These are phyloP conservation scores for Anorthoa munda DNA, from an alignment of 2,888 invertebrate genomes.

Conservation along the genomic window DNA sequence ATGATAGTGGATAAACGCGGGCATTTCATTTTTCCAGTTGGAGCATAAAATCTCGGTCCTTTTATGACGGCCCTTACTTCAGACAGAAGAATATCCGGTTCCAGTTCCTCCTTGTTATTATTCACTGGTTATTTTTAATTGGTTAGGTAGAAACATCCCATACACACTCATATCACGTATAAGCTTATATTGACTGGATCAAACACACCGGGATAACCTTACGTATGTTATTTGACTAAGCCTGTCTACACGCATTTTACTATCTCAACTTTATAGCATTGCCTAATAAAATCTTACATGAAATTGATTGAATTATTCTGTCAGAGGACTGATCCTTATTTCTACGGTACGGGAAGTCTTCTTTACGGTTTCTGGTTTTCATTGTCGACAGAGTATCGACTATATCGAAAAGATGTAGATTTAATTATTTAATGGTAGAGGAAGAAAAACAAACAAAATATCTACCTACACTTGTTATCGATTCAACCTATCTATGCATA, in stretches of 20 bases:
- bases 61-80: neutral
- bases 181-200: neutral
- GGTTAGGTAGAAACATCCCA: slow-evolving; percentile 9
- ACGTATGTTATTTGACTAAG: slow-evolving; percentile 17
- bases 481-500: no score
- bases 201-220: neutral
- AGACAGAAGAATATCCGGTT: no score
- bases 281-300: slow-evolving; percentile 41
- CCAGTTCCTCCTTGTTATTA: neutral
- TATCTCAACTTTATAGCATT: slow-evolving; percentile 42
- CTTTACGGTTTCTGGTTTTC: neutral
- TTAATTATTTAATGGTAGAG: no score
- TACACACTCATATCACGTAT: slow-evolving; percentile 3
- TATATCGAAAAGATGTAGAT: no score
- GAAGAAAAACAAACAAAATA: no score
- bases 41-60: neutral
- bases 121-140: slow-evolving; percentile 17
- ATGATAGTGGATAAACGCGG: no score
- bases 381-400: neutral
- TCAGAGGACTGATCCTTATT: neutral
- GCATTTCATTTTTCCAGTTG: neutral
- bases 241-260: slow-evolving; percentile 23
- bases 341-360: neutral
- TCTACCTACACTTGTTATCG: no score
- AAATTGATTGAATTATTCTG: slow-evolving; percentile 46